phyloP scores from a whole-genome alignment of 1,140 invertebrate genomes.

The Nebria ingens region DNA sequence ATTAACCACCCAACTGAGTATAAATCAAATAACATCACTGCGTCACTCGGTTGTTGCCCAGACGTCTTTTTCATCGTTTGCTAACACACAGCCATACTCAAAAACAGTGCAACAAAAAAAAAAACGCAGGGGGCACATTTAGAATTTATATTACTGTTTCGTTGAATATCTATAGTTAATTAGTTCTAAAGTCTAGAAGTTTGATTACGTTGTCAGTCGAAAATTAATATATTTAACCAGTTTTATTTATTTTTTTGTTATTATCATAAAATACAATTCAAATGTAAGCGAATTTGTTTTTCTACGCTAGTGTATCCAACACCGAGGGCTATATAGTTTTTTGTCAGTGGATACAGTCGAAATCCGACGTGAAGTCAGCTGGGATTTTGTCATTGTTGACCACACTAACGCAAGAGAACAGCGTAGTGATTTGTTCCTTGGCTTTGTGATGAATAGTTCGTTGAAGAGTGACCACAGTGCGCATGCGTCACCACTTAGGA shows the following conservation, averaged over 20 bases:
- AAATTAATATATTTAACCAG: too few species aligned
- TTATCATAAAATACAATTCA: too few species aligned
- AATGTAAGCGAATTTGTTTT: not conserved
- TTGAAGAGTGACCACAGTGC: not conserved
- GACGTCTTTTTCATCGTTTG: not conserved
- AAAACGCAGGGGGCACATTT: constrained; percentile 1
- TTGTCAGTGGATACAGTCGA: not conserved
- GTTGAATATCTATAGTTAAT: not conserved
- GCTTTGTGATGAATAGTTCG: constrained; percentile 2
- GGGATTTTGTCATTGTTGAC: not conserved
- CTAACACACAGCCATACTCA: too few species aligned
- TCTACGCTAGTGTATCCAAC: not conserved
- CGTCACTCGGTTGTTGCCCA: not conserved
- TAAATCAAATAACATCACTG: not conserved
- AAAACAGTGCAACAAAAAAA: not conserved
- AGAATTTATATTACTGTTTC: constrained; percentile 5
- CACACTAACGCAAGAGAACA: too few species aligned
- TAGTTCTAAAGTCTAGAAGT: not conserved
- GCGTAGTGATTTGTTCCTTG: constrained; percentile 2
- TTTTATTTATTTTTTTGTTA: too few species aligned
- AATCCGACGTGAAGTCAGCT: not conserved
- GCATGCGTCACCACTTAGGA: not conserved
- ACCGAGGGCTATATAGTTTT: not conserved
- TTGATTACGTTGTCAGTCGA: not conserved
- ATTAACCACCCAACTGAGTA: too few species aligned